A percentile compares a stretch with the other conserved stretches of the same genome.
These are phyloP conservation scores for Holothuria leucospilota DNA, from an alignment of 53 echinoderm and acorn worm species.

Conservation along the genomic window DNA sequence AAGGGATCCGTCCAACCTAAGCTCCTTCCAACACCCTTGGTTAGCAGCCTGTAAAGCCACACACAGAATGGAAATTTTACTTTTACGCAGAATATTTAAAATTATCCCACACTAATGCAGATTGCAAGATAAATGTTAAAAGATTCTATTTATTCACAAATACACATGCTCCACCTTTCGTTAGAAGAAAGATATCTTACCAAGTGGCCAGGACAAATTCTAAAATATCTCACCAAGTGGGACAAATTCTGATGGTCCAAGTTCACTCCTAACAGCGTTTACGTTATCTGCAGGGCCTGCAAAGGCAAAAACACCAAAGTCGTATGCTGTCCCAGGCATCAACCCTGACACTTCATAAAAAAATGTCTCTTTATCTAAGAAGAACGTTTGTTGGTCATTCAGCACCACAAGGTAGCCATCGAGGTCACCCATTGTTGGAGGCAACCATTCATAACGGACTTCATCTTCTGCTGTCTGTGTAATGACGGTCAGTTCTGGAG, in stretches of 20 bases:
- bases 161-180: no score
- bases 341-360: neutral
- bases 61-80: no score
- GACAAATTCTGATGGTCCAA: neutral
- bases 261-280: neutral
- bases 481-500: neutral
- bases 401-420: conserved; percentile 18
- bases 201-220: conserved; percentile 9
- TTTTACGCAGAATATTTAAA: no score
- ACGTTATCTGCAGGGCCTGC: neutral
- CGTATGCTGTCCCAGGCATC: neutral
- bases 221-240: conserved; percentile 4
- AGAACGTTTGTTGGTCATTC: neutral
- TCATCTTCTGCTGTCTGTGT: neutral
- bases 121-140: no score
- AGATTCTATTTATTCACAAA: no score
- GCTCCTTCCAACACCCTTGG: no score
- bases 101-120: no score
- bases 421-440: neutral
- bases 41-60: no score
- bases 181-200: neutral
- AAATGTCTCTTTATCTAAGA: neutral
- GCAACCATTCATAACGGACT: conserved; percentile 8
- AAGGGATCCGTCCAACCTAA: no score
- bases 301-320: conserved; percentile 4